Percentiles rank a stretch among this genome's conserved stretches.
Conservation (phyloP, 2,797 vertebrate genomes). For the Mareca penelope region DNA sequence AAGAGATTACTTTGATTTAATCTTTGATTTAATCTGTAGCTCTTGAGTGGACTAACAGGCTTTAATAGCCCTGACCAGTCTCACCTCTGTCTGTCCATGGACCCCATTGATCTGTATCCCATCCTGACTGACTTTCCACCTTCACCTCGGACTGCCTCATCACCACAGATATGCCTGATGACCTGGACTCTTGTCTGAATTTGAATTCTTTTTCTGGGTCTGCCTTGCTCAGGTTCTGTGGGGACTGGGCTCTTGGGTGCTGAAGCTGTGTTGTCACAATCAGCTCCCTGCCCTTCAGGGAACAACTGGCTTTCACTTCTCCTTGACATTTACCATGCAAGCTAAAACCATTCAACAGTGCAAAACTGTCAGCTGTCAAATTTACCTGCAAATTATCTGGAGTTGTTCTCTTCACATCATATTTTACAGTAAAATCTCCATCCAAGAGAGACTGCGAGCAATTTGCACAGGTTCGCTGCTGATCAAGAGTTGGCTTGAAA, state of each 20-base stretch:
- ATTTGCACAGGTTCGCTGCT: conserved; percentile 85
- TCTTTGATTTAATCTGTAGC: neutral
- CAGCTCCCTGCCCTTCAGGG: neutral
- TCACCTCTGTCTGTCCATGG: neutral
- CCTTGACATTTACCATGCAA: neutral
- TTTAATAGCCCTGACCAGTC: neutral
- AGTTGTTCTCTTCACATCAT: conserved; percentile 85
- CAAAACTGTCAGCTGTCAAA: neutral
- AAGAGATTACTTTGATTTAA: neutral
- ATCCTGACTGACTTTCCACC: neutral
- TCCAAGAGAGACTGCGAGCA: conserved; percentile 83
- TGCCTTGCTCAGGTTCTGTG: neutral
- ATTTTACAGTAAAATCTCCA: conserved; percentile 88
- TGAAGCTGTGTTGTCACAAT: neutral
- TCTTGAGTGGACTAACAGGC: neutral
- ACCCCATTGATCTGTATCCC: neutral
- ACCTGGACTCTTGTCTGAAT: neutral
- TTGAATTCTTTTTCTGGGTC: neutral
- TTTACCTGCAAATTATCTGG: conserved; percentile 87
- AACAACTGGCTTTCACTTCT: neutral
- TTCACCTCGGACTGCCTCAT: neutral
- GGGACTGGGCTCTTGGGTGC: neutral
- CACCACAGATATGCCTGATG: neutral
- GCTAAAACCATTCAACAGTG: neutral
- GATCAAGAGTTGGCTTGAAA: conserved; percentile 88